Evolutionary conservation across 2,797 vertebrate species (phyloP), one percentile per base, ranked within the genome.

Genomic region (Tympanoctomys barrerae): DNA sequence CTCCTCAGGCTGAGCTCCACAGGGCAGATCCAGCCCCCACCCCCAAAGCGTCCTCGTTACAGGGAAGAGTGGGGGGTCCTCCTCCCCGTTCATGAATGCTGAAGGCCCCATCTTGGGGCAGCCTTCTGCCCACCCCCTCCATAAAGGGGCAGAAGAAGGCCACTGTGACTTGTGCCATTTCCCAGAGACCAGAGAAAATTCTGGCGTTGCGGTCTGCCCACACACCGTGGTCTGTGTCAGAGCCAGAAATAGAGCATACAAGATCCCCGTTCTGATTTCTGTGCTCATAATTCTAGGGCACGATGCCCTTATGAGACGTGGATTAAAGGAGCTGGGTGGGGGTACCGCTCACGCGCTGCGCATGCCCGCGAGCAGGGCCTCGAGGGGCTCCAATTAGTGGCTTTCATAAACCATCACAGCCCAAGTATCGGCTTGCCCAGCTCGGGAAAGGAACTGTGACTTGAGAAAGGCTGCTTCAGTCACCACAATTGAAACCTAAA

Each of bases 181-280:
- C 93, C 94, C 91, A 68, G 71, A 85, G 78, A 80, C 89, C 86
- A 42, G 86, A 89, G 96, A 87, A 92, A 22, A 71, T 57, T 94
- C 93, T 91, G 94, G 96, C 31, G 7, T 81, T 80, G 62, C 14
- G 39, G 73, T 87, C 91, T 83, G 87, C 96, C 96, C 91, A 80
- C 92, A 77, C 26, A 12, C 64, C 12, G 1, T 59, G 59, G 88
- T 87, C 96, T 95, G 95, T 97, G 96, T 95, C 93, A 73, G 86
- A 77, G 91, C 96, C 95, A 96, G 97, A 96, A 97, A 96, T 96
- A 98, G 97, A 91, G 92, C 5, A 36, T 26, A 9, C 83, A 90
- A 87, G 83, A 54, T 79, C 85, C 94, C 70, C 54, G 97, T 73
- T 97, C 96, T 96, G 96, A 94, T 96, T 97, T 94, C 96, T 84